Evolutionary conservation across 2,113 vertebrate genomes (phyloP).

Genomic region (Semnopithecus entellus): DNA sequence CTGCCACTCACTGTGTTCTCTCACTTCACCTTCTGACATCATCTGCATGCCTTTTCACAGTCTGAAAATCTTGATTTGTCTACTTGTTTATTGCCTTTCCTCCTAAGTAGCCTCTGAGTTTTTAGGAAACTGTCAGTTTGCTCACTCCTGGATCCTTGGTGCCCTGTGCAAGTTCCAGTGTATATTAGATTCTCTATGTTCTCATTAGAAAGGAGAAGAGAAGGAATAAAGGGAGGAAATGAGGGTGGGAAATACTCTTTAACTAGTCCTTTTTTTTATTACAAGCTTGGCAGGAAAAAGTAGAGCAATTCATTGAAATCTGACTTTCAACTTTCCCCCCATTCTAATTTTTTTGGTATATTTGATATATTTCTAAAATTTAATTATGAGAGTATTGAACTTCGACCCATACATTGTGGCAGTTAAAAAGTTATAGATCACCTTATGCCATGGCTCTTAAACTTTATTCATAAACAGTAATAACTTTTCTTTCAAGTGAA

Average conservation of each 20-base stretch:
- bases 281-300: neutral
- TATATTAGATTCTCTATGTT: neutral
- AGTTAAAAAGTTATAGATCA: neutral
- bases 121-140: neutral
- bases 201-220: neutral
- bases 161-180: neutral
- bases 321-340: neutral
- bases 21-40: neutral
- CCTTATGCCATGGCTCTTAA: neutral
- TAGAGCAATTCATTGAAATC: neutral
- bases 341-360: neutral
- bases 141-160: neutral
- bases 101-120: neutral
- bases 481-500: constrained; percentile 26
- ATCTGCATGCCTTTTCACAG: neutral
- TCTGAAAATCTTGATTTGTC: neutral
- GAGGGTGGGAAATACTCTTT: neutral
- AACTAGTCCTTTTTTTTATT: neutral
- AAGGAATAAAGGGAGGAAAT: neutral
- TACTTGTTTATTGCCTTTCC: neutral
- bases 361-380: constrained; percentile 27
- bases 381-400: neutral
- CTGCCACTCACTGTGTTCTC: neutral
- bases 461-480: neutral
- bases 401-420: neutral